Conservation (phyloP, 2,888 invertebrate species). For the Xestobium rufovillosum region DNA sequence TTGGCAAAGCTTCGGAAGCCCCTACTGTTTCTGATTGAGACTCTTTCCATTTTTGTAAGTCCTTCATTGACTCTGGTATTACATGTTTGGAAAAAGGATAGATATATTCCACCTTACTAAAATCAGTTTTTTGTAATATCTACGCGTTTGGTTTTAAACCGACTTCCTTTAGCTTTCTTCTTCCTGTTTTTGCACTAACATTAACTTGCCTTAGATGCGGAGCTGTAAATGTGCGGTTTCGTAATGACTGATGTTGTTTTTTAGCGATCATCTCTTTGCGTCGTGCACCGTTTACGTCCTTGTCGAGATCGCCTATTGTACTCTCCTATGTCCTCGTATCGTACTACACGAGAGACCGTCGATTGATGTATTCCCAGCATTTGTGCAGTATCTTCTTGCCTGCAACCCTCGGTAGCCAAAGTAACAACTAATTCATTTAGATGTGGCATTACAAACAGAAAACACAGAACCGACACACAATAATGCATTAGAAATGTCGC, state of each 20-base stretch:
- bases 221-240: constrained; percentile 3
- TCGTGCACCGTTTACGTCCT: constrained; percentile 8
- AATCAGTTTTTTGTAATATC: too few species aligned
- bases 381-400: constrained; percentile 2
- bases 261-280: constrained; percentile 1
- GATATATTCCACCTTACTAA: too few species aligned
- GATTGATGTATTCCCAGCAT: constrained; percentile 5
- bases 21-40: too few species aligned
- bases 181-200: too few species aligned
- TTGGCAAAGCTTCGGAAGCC: too few species aligned
- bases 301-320: constrained; percentile 6
- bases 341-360: constrained; percentile 7
- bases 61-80: too few species aligned
- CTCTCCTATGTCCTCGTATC: constrained; percentile 3
- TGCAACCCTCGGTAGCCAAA: constrained; percentile 1
- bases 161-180: too few species aligned
- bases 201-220: too few species aligned
- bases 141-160: too few species aligned
- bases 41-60: too few species aligned
- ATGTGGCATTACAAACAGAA: constrained; percentile 2
- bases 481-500: too few species aligned
- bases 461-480: constrained; percentile 3
- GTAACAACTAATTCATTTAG: constrained; percentile 1
- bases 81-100: too few species aligned
- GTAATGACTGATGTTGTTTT: neutral